Evolutionary conservation across 2,113 vertebrate genomes (phyloP).

Genomic region (Onychorhynchus coronatus): DNA sequence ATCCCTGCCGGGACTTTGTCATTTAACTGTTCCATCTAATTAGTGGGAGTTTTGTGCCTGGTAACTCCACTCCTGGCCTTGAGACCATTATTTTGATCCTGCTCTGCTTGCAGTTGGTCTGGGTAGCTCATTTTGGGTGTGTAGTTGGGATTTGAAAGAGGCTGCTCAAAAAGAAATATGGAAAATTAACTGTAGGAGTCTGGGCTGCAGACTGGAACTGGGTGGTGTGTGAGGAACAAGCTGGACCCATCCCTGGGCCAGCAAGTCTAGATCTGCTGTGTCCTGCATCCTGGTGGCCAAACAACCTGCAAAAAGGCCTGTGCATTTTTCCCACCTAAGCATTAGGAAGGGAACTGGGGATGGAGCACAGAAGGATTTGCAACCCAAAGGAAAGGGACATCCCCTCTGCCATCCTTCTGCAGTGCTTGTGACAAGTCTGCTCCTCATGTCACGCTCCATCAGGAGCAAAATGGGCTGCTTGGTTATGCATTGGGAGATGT

Average conservation of each 20-base stretch:
- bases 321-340: background rate
- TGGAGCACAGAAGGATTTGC: background rate
- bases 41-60: background rate
- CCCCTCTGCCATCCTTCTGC: background rate
- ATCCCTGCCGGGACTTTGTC: background rate
- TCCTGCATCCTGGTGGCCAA: background rate
- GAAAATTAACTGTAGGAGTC: background rate
- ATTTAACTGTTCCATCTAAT: background rate
- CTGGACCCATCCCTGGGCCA: background rate
- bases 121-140: background rate
- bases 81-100: background rate
- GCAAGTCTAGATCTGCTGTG: background rate
- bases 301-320: background rate
- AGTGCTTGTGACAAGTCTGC: background rate
- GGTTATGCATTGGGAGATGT: background rate
- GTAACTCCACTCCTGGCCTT: background rate
- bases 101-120: background rate
- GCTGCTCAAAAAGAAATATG: background rate
- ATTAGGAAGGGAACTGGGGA: background rate
- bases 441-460: background rate
- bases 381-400: background rate
- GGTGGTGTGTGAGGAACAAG: background rate
- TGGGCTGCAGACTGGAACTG: rapidly evolving
- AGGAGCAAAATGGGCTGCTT: background rate
- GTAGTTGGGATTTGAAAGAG: background rate